Percentiles rank a stretch among this genome's conserved stretches.
Conservation (phyloP, 2,797 vertebrate genomes). For the Cygnus olor region DNA sequence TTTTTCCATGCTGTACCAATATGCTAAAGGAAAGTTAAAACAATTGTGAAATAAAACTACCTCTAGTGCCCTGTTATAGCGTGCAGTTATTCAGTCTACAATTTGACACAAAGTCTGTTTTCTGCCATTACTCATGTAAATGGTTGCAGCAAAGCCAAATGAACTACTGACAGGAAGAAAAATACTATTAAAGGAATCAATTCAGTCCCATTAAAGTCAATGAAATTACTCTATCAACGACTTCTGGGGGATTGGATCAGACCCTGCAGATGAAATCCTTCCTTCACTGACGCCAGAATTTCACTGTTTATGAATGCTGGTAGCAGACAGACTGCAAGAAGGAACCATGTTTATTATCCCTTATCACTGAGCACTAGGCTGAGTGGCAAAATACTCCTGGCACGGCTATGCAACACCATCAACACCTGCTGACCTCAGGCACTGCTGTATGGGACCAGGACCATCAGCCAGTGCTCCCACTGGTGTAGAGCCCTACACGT, state of each 20-base stretch:
- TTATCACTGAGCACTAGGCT: not conserved
- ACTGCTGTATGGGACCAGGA: fast-evolving
- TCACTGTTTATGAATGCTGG: not conserved
- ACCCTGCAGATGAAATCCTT: not conserved
- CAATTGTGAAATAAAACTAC: not conserved
- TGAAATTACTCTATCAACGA: not conserved
- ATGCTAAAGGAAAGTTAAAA: not conserved
- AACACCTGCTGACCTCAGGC: not conserved
- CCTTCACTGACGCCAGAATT: not conserved
- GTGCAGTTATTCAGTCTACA: not conserved
- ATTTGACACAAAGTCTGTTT: not conserved
- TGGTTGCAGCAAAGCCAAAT: conserved; percentile 17
- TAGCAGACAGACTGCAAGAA: not conserved
- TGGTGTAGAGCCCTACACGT: fast-evolving
- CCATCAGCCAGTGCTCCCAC: not conserved
- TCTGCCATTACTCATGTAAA: not conserved
- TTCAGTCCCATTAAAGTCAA: conserved; percentile 1
- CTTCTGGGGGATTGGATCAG: conserved; percentile 9
- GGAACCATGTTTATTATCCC: not conserved
- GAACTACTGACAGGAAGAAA: conserved; percentile 14
- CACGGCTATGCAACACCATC: not conserved
- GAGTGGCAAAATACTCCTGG: not conserved
- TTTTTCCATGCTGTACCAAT: not conserved
- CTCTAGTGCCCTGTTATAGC: not conserved
- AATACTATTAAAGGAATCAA: conserved; percentile 20